These are phyloP conservation scores for Globia sparganii DNA, from an alignment of 2,888 invertebrate genomes.

Conservation along the genomic window DNA sequence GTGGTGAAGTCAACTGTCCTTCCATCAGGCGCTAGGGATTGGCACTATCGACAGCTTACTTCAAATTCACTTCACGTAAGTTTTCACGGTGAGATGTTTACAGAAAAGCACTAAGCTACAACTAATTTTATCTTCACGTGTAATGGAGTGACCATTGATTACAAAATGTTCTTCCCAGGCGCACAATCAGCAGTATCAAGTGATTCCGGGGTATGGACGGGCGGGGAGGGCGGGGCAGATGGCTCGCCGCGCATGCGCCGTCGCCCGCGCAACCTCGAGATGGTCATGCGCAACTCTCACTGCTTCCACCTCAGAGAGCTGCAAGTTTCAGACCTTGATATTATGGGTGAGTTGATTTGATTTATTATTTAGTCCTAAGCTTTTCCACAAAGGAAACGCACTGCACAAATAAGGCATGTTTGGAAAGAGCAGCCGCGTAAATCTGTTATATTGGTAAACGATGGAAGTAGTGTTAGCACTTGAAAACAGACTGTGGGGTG, in stretches of 20 bases:
- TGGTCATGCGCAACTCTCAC: conserved; percentile 93
- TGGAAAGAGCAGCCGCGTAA: no score
- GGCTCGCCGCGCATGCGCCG: conserved; percentile 84
- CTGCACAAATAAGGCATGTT: neutral
- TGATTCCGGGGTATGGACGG: conserved; percentile 92
- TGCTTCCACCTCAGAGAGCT: conserved; percentile 94
- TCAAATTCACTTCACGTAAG: no score
- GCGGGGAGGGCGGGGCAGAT: conserved; percentile 79
- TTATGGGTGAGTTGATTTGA: conserved; percentile 81
- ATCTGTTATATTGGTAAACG: no score
- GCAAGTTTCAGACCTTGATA: conserved; percentile 86
- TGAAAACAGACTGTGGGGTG: no score
- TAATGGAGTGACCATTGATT: neutral
- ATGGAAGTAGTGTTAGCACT: no score
- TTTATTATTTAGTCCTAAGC: no score
- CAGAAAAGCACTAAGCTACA: no score
- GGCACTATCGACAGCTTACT: neutral
- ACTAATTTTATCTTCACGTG: neutral
- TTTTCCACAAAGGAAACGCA: neutral
- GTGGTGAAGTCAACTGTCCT: neutral
- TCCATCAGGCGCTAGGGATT: neutral
- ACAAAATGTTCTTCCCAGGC: conserved; percentile 66
- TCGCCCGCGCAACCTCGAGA: conserved; percentile 93
- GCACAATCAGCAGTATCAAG: conserved; percentile 91
- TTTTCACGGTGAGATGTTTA: no score